These are phyloP conservation scores for Pelusios castaneus DNA, from an alignment of 2,113 vertebrate species.

Conservation along the genomic window DNA sequence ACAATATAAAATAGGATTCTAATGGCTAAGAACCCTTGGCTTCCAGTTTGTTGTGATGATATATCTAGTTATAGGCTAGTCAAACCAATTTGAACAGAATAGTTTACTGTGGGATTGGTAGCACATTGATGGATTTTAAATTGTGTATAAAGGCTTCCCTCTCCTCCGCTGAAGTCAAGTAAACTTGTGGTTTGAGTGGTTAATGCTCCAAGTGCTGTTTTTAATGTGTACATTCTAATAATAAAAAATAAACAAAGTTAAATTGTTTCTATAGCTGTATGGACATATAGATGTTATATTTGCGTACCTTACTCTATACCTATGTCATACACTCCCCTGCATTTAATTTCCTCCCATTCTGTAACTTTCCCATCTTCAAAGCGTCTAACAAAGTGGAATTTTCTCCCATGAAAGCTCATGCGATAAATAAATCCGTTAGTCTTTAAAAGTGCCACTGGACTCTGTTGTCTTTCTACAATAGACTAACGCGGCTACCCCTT, in stretches of 20 bases:
- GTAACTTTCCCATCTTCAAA: too few species aligned
- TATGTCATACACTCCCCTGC: too few species aligned
- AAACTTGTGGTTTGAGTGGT: background rate
- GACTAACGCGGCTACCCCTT: too few species aligned
- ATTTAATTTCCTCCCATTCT: too few species aligned
- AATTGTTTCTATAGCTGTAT: background rate
- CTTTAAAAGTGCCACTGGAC: too few species aligned
- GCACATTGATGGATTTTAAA: background rate
- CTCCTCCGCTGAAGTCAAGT: background rate
- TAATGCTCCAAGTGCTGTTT: background rate
- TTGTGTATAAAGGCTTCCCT: background rate
- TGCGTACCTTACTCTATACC: background rate
- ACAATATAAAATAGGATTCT: background rate
- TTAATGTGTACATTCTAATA: background rate
- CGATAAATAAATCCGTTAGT: too few species aligned
- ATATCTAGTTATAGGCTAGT: background rate
- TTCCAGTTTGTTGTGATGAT: background rate
- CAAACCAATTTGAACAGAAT: background rate
- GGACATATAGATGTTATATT: background rate
- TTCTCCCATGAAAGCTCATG: too few species aligned
- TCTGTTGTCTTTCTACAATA: too few species aligned
- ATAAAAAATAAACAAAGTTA: background rate
- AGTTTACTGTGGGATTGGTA: background rate
- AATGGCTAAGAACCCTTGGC: background rate
- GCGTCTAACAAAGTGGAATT: too few species aligned